These are phyloP conservation scores for Mesorhabditis belari DNA, from an alignment of 2,888 invertebrate species.

Conservation along the genomic window DNA sequence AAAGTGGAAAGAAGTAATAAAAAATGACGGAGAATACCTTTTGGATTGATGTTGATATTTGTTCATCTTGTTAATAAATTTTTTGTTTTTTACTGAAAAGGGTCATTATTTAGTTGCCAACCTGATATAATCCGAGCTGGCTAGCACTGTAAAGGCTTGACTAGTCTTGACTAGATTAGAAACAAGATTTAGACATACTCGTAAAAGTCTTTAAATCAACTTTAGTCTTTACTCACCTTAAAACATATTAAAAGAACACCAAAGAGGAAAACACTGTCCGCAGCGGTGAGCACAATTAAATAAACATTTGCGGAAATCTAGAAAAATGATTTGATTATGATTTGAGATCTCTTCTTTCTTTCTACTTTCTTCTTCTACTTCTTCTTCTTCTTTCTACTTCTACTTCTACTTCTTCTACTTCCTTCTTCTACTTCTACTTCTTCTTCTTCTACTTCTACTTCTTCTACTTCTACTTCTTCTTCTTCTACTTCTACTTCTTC, in stretches of 20 bases:
- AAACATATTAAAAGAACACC: slow-evolving; percentile 42
- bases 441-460: too few relatives aligned
- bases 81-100: too few relatives aligned
- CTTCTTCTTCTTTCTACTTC: too few relatives aligned
- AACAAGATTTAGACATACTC: background rate
- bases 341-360: background rate
- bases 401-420: too few relatives aligned
- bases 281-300: slow-evolving; percentile 46
- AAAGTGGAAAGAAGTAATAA: too few relatives aligned
- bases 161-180: background rate
- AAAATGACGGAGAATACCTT: too few relatives aligned
- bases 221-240: slow-evolving; percentile 22
- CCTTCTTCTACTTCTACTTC: too few relatives aligned
- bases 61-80: too few relatives aligned
- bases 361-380: background rate
- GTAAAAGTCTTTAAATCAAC: background rate
- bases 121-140: background rate
- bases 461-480: too few relatives aligned
- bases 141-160: background rate
- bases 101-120: too few relatives aligned
- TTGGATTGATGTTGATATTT: too few relatives aligned
- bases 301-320: slow-evolving; percentile 50
- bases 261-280: slow-evolving; percentile 45
- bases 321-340: slow-evolving; percentile 4
- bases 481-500: too few relatives aligned